Conservation (phyloP, 2,797 vertebrate species). For the Micrastur ruficollis region DNA sequence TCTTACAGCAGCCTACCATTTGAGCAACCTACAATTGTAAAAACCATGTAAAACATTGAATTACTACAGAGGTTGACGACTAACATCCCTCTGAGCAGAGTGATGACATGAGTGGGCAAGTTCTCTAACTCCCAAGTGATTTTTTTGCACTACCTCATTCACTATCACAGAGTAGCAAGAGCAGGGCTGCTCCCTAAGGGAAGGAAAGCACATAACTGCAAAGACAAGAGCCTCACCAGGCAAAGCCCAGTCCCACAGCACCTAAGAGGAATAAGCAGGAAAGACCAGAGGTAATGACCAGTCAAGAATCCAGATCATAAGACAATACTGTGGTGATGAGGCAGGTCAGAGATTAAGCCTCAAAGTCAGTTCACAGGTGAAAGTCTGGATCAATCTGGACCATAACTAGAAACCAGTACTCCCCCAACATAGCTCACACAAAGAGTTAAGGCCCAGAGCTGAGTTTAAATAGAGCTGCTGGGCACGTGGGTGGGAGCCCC, state of each 20-base stretch:
- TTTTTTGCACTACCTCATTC: background rate
- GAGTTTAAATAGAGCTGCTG: background rate
- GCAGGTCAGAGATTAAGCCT: background rate
- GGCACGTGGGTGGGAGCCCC: background rate
- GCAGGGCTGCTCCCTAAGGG: background rate
- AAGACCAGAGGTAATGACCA: background rate
- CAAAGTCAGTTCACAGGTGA: background rate
- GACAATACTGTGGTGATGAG: accelerated
- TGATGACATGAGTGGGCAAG: background rate
- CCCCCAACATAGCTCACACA: background rate
- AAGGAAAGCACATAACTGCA: background rate
- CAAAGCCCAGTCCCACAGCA: background rate
- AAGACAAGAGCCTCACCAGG: background rate
- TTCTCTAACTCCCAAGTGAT: background rate
- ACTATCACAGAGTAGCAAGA: background rate
- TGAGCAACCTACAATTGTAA: background rate
- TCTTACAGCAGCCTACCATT: background rate
- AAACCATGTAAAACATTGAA: accelerated
- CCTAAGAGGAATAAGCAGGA: background rate
- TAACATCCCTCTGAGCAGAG: background rate
- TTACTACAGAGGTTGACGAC: background rate
- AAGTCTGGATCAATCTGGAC: background rate
- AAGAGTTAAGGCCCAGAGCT: background rate
- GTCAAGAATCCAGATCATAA: background rate
- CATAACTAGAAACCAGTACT: background rate